Evolutionary conservation across 2,797 vertebrate genomes (phyloP).

Genomic region (Allobates femoralis): DNA sequence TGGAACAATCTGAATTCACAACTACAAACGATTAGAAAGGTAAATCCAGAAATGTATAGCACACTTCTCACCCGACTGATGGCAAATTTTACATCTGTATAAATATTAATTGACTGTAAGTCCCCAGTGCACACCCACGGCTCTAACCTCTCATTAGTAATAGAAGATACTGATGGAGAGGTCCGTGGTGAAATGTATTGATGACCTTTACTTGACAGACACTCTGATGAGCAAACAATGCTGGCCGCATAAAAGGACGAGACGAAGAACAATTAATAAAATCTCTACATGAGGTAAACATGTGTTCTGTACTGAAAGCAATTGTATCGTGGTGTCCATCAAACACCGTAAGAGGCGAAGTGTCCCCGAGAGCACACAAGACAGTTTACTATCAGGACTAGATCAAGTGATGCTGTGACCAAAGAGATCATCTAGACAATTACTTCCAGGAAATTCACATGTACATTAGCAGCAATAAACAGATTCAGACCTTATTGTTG

Average conservation of each 20-base stretch:
- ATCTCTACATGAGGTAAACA: slow-evolving; percentile 25
- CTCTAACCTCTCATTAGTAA: slow-evolving; percentile 1
- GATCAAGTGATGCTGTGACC: too few species aligned
- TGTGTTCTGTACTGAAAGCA: slow-evolving; percentile 29
- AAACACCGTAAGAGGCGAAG: neutral
- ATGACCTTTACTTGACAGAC: slow-evolving; percentile 33
- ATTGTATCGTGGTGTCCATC: neutral
- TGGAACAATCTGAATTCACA: neutral
- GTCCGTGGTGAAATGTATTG: slow-evolving; percentile 10
- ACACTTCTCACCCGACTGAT: neutral
- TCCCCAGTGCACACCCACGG: neutral
- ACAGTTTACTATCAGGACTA: neutral
- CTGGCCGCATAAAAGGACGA: neutral
- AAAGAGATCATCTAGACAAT: too few species aligned
- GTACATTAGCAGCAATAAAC: too few species aligned
- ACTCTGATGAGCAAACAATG: slow-evolving; percentile 23
- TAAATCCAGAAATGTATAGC: neutral
- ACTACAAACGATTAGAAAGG: neutral
- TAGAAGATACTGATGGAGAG: slow-evolving; percentile 18
- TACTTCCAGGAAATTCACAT: too few species aligned
- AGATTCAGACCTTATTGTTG: too few species aligned
- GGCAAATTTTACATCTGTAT: neutral
- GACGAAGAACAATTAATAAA: slow-evolving; percentile 15
- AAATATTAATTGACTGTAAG: neutral
- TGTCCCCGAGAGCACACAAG: slow-evolving; percentile 6